These are phyloP conservation scores for Stegodyphus mimosarum DNA, from an alignment of 1,140 invertebrate genomes.

Conservation along the genomic window DNA sequence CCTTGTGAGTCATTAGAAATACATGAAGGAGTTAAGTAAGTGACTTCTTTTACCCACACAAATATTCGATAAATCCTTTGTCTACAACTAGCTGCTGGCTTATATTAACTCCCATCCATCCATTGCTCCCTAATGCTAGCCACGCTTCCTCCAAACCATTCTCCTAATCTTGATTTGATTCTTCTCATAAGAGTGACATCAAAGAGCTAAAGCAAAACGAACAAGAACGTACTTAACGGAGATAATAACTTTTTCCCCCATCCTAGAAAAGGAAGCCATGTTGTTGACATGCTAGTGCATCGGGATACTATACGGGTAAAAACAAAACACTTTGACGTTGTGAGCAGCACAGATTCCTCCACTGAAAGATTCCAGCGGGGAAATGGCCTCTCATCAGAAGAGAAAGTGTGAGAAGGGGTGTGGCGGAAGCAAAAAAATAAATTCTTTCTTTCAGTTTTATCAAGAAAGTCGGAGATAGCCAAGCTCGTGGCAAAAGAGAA, in stretches of 20 bases:
- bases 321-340: slow-evolving; percentile 22
- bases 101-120: slow-evolving; percentile 13
- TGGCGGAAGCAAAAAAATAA: too few species aligned
- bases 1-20: too few species aligned
- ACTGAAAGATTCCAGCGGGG: slow-evolving; percentile 29
- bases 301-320: not conserved
- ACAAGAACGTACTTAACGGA: slow-evolving; percentile 46
- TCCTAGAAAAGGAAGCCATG: slow-evolving; percentile 32
- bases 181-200: slow-evolving; percentile 47
- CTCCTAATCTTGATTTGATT: slow-evolving; percentile 44
- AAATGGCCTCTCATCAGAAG: slow-evolving; percentile 42
- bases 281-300: slow-evolving; percentile 47
- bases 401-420: not conserved
- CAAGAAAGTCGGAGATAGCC: not conserved
- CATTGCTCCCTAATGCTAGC: slow-evolving; percentile 27
- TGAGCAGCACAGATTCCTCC: slow-evolving; percentile 43
- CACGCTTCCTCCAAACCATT: not conserved
- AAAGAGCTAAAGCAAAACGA: not conserved
- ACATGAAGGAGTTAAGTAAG: too few species aligned
- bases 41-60: too few species aligned
- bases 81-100: too few species aligned
- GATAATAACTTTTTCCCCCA: slow-evolving; percentile 44
- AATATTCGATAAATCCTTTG: too few species aligned
- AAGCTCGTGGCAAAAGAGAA: too few species aligned
- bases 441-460: not conserved